These are phyloP conservation scores for Mustela erminea DNA, from an alignment of 2,797 vertebrate genomes.

Conservation along the genomic window DNA sequence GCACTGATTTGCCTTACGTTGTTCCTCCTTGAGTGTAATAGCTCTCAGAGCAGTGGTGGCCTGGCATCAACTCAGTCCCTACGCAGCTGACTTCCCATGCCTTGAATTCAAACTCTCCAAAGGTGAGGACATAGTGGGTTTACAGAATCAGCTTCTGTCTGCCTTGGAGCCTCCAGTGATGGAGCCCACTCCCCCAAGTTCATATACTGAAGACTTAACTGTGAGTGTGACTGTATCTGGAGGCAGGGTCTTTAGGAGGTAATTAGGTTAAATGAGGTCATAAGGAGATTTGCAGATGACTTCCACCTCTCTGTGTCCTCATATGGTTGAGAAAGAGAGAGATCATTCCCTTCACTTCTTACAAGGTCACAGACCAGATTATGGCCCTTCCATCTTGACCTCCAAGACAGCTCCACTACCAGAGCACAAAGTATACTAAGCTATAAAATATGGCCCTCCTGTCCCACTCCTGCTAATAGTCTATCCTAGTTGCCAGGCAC, in stretches of 20 bases:
- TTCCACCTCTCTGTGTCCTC: not conserved
- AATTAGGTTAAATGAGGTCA: not conserved
- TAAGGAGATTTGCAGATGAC: not conserved
- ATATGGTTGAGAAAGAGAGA: not conserved
- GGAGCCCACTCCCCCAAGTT: not conserved
- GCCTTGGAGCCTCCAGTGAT: not conserved
- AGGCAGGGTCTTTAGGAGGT: not conserved
- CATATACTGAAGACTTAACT: not conserved
- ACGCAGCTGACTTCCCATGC: not conserved
- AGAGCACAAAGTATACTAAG: not conserved
- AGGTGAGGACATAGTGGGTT: not conserved
- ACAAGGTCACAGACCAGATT: not conserved
- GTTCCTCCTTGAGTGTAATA: not conserved
- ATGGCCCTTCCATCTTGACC: not conserved
- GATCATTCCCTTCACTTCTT: not conserved
- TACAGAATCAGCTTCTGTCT: not conserved
- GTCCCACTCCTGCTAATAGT: not conserved
- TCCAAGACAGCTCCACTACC: not conserved
- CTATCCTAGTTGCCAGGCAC: not conserved
- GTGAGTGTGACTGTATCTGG: not conserved
- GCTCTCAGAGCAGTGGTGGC: not conserved
- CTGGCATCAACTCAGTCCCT: not conserved
- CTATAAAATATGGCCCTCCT: not conserved
- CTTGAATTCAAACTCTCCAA: not conserved
- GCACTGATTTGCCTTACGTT: not conserved